Percentiles rank a stretch among this genome's conserved stretches.
These are phyloP conservation scores for Drosophila erecta DNA, from an alignment of 1,140 invertebrate species.

Conservation along the genomic window DNA sequence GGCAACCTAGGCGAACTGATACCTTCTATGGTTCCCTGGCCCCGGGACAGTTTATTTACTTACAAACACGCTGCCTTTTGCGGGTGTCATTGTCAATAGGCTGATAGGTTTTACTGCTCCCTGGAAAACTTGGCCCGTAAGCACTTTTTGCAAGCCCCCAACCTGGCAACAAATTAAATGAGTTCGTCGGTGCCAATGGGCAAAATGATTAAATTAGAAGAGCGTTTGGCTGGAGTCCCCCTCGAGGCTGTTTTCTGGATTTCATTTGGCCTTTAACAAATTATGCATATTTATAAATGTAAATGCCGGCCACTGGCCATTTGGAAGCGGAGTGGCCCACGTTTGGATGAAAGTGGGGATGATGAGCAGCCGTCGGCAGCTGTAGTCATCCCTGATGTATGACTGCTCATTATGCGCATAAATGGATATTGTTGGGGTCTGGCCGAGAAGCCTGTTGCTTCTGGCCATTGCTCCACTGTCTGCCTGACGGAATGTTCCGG, in stretches of 20 bases:
- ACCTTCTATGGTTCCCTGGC: constrained; percentile 27
- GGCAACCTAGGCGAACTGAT: constrained; percentile 44
- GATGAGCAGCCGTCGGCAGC: constrained; percentile 46
- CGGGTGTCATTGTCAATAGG: constrained; percentile 61
- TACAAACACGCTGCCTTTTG: constrained; percentile 70
- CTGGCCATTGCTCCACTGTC: constrained; percentile 1
- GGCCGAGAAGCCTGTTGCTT: constrained; percentile 57
- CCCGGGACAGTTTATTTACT: constrained; percentile 72
- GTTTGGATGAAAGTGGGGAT: not conserved
- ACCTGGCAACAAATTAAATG: constrained; percentile 53
- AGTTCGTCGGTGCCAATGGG: constrained; percentile 45
- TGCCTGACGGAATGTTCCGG: constrained; percentile 56
- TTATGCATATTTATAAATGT: constrained; percentile 72
- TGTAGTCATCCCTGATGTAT: constrained; percentile 57
- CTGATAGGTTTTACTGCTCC: constrained; percentile 47
- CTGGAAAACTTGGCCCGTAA: not conserved
- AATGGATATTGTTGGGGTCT: constrained; percentile 62
- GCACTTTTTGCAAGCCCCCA: constrained; percentile 10
- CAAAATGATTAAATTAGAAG: constrained; percentile 78
- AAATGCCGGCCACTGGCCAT: constrained; percentile 54
- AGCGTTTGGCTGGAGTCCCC: constrained; percentile 22
- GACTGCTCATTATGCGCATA: constrained; percentile 70
- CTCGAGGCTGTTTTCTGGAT: constrained; percentile 43
- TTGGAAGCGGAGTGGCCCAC: constrained; percentile 3
- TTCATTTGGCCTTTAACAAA: constrained; percentile 66